A percentile compares a stretch with the other conserved stretches of the same genome.
Conservation (phyloP, 2,113 vertebrate genomes). For the Ptychochromis oligacanthus region DNA sequence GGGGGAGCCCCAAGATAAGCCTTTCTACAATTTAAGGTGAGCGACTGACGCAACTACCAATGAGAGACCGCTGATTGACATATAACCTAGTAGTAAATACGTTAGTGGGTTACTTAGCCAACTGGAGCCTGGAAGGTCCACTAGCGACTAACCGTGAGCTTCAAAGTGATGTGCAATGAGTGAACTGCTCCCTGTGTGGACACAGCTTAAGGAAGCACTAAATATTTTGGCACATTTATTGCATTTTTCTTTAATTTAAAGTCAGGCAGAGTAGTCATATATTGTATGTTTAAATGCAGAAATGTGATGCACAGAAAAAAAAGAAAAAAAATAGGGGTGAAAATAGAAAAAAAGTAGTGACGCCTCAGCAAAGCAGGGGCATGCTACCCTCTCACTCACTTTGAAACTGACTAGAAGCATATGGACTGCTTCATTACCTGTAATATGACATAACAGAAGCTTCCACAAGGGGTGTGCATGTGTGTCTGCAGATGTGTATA, state of each 20-base stretch:
- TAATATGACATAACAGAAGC: slow-evolving; percentile 66
- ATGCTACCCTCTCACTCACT: slow-evolving; percentile 23
- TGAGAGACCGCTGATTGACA: too few species aligned
- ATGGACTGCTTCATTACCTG: slow-evolving; percentile 71
- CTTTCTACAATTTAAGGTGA: too few species aligned
- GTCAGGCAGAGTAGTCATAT: not conserved
- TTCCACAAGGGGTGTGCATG: slow-evolving; percentile 32
- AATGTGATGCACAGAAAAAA: not conserved
- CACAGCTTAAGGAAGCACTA: not conserved
- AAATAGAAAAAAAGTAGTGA: not conserved
- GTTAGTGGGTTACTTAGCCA: not conserved
- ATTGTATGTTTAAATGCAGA: not conserved
- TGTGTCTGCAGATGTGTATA: slow-evolving; percentile 23
- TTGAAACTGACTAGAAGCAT: slow-evolving; percentile 59
- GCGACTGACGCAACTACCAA: too few species aligned
- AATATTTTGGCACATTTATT: too few species aligned
- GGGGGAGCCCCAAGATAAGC: too few species aligned
- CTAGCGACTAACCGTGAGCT: not conserved
- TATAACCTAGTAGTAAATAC: not conserved
- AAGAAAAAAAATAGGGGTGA: not conserved
- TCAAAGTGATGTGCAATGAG: not conserved
- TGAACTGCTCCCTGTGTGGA: not conserved
- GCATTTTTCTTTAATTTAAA: not conserved
- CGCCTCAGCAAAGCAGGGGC: not conserved
- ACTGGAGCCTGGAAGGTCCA: too few species aligned